Evolutionary conservation across 2,113 vertebrate genomes (phyloP), one percentile per base, ranked within the genome.

Genomic region (Canis aureus): DNA sequence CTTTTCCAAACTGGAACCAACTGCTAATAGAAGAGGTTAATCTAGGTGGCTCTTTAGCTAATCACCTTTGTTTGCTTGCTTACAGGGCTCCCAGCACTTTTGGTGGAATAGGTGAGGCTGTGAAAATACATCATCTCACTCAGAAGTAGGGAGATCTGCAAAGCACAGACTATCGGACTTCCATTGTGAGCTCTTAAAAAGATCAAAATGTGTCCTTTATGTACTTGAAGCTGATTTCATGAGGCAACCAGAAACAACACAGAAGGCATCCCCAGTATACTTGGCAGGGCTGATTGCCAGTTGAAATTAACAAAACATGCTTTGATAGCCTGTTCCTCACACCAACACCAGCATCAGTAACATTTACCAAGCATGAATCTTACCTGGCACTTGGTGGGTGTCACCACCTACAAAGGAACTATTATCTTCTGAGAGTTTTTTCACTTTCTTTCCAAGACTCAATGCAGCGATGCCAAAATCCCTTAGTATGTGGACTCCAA

Each of bases 1-100:
- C 85, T 69, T 90, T 97, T 97, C 94, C 95, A 98, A 97, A 69
- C 86, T 85, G 94, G 95, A 92, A 97, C 71, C 73, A 79, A 66
- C 74, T 3, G 88, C 91, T 98, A 76, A 92, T 59, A 95, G 43
- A 73, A 79, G 81, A 97, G 89, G 94, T 97, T 97, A 97, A 98
- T 97, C 94, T 97, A 32, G 1, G 5, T 35, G 66, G 64, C 16
- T 91, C 81, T 95, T 59, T 20, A 80, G 69, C 38, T 76, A 57
- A 96, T 92, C 27, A 53, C 74, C 87, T 76, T 98, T 97, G 97
- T 82, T 84, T 97, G 94, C 69, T 97, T 96, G 71, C 67, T 92
- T 97, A 79, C 96, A 32, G 79, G 78, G 79, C 59, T 32, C 71
- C 71, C 96, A 89, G 97, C 53, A 88, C 94, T 97, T 97, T 93